Base-by-base conservation (phyloP, 2,888 invertebrate genomes). In the Dolichopus griseipennis region DNA sequence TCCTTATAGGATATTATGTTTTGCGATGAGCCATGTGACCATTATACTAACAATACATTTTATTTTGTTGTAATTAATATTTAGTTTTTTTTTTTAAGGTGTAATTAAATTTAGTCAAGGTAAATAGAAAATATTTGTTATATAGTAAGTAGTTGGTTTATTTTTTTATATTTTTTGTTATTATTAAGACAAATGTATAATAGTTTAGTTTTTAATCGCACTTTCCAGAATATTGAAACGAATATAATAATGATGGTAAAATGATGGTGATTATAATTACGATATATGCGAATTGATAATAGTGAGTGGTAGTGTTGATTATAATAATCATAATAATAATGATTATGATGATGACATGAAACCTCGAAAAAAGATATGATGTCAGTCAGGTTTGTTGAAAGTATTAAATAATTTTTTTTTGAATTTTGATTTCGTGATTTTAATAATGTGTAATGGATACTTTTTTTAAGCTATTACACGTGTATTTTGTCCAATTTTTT, bases 341-440 rank as follows among this genome's bases (percentile, higher is more conserved):
- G 18, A 52, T 52, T 12, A n/a, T 63, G 63, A 27, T 33, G 20
- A 63, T 22, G 27, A 63, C 63, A 63, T 63, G 63, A 63, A 33
- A 63, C 15, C 63, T n/a, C 27, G 15, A 27, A 52, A 52, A 63
- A 63, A 62, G 18, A 27, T 63, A 63, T 63, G 63, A 63, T 63
- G 27, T 63, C 63, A 63, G 27, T 52, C 43, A 15, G 15, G 6
- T 12, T 10, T 52, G 18, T 18, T 18, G 15, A 52, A n/a, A 6
- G n/a, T 52, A 52, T 52, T 52, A 52, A 52, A 52, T 52, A 52
- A 52, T 52, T 52, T 37, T 34, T 34, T 34, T 34, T 34, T 34
- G 5, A 7, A 7, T 34, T 43, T 52, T 52, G 52, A n/a, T 52
- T 12, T 52, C 52, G 52, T 52, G 52, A 52, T 52, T 52, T 52